Percentiles rank a stretch among this genome's conserved stretches.
Conservation (phyloP, 1,140 invertebrate genomes). For the Drosophila insularis region DNA sequence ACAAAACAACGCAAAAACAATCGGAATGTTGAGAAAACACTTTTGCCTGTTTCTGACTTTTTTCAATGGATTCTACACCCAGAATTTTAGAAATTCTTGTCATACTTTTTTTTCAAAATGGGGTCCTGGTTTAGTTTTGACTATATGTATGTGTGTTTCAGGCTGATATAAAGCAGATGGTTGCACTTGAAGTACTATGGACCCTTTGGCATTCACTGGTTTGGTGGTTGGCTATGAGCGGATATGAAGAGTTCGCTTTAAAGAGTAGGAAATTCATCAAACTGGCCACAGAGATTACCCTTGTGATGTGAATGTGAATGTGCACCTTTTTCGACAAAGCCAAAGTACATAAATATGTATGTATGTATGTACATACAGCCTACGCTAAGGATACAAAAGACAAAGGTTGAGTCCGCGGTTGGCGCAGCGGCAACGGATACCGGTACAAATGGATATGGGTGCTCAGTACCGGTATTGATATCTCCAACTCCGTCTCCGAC, state of each 20-base stretch:
- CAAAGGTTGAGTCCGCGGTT: slow-evolving; percentile 3
- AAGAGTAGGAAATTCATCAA: slow-evolving; percentile 15
- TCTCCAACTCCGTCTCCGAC: slow-evolving; percentile 9
- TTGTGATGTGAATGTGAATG: slow-evolving; percentile 1
- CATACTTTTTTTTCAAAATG: not conserved
- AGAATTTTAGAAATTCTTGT: not conserved
- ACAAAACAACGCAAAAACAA: no score
- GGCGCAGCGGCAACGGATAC: not conserved
- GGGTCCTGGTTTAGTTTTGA: not conserved
- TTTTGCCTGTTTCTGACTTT: no score
- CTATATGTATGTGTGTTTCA: not conserved
- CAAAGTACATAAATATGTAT: slow-evolving; percentile 14
- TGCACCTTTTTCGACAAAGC: slow-evolving; percentile 6
- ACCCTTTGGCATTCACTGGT: not conserved
- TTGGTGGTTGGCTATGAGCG: slow-evolving; percentile 5
- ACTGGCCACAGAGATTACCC: slow-evolving; percentile 11
- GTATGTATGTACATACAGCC: slow-evolving; percentile 9
- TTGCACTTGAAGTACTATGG: not conserved
- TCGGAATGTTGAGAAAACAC: no score
- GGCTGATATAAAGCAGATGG: not conserved
- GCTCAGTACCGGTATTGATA: slow-evolving; percentile 19
- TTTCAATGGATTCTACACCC: not conserved
- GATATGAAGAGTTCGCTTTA: slow-evolving; percentile 5
- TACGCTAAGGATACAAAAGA: slow-evolving; percentile 7
- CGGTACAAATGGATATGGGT: slow-evolving; percentile 15